These are phyloP conservation scores for Gila robusta DNA, from an alignment of 2,797 vertebrate genomes.

Conservation along the genomic window DNA sequence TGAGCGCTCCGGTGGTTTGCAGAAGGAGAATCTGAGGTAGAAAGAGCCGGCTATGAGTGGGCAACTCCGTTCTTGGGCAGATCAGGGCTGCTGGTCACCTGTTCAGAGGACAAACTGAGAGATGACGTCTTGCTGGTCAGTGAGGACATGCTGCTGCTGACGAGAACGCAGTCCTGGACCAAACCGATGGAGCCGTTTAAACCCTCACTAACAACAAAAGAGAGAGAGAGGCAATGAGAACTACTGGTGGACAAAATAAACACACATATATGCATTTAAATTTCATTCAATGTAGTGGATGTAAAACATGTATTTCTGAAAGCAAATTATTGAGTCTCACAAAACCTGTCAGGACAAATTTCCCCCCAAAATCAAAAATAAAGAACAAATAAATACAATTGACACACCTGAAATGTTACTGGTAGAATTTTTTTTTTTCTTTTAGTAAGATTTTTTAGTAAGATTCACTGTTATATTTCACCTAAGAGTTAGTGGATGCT, in stretches of 20 bases:
- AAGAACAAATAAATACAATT: not conserved
- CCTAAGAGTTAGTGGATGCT: slow-evolving; percentile 83
- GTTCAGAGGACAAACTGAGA: slow-evolving; percentile 81
- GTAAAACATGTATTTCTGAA: not conserved
- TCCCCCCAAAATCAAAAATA: not conserved
- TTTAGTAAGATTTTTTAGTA: not conserved
- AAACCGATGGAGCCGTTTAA: slow-evolving; percentile 81
- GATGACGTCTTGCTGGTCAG: slow-evolving; percentile 82
- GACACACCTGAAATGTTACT: not conserved
- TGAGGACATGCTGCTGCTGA: slow-evolving; percentile 74
- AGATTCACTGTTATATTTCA: slow-evolving; percentile 59
- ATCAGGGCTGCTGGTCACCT: slow-evolving; percentile 77
- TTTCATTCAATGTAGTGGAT: not conserved
- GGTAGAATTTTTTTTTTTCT: not conserved
- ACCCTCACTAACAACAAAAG: slow-evolving; percentile 75
- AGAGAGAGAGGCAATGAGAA: not conserved
- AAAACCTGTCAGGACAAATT: not conserved
- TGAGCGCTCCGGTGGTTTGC: not conserved
- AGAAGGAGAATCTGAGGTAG: slow-evolving; percentile 26
- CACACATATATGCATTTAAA: not conserved
- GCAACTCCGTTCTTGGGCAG: slow-evolving; percentile 77
- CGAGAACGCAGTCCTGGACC: slow-evolving; percentile 73
- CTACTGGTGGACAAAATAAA: not conserved
- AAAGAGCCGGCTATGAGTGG: slow-evolving; percentile 56
- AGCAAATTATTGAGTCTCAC: not conserved